Percentiles rank a stretch among this genome's conserved stretches.
These are phyloP conservation scores for Illadopsis cleaveri DNA, from an alignment of 2,113 vertebrate genomes.

Conservation along the genomic window DNA sequence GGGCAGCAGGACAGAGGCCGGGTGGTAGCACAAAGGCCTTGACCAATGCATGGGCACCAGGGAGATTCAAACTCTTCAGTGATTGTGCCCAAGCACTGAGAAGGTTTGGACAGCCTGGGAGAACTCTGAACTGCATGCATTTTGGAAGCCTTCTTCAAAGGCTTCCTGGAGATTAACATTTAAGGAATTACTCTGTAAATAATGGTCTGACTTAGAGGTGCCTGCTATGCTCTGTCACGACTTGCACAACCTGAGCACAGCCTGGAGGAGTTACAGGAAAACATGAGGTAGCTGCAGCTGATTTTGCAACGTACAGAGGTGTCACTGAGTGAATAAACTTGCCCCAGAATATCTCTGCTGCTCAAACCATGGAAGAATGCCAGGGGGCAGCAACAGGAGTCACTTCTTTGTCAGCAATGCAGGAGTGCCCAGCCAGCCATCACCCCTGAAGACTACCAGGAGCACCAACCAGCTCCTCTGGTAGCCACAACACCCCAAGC, in stretches of 20 bases:
- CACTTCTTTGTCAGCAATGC: background rate
- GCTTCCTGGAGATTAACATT: background rate
- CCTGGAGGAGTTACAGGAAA: background rate
- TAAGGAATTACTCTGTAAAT: background rate
- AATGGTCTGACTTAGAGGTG: background rate
- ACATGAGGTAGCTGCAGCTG: background rate
- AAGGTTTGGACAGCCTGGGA: background rate
- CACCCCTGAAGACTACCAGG: background rate
- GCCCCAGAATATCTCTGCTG: background rate
- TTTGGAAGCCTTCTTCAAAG: background rate
- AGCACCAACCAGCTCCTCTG: background rate
- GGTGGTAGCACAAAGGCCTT: background rate
- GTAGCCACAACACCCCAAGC: background rate
- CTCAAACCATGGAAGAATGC: background rate
- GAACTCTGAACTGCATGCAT: background rate
- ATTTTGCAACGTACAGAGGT: fast-evolving
- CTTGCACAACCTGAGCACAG: background rate
- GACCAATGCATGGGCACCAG: fast-evolving
- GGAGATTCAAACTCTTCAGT: background rate
- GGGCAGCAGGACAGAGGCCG: fast-evolving
- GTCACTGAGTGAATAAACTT: background rate
- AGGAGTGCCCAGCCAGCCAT: background rate
- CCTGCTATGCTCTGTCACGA: background rate
- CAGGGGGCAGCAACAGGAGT: background rate
- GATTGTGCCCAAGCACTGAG: background rate